Percentiles rank a stretch among this genome's conserved stretches.
These are phyloP conservation scores for Lobophora halterata DNA, from an alignment of 2,888 invertebrate species.

Conservation along the genomic window DNA sequence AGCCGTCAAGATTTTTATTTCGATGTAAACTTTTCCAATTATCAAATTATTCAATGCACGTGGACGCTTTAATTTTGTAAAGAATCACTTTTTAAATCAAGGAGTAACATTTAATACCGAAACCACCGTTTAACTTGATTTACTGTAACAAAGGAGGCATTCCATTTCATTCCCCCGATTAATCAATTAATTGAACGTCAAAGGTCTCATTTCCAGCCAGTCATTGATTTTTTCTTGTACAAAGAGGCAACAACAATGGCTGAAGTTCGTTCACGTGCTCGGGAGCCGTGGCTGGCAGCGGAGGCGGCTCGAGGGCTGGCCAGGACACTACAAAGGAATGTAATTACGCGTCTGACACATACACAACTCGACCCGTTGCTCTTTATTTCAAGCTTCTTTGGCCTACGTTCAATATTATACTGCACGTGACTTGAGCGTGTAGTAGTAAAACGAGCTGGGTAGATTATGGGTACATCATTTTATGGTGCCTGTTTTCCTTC, in stretches of 20 bases:
- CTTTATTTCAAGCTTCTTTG: constrained; percentile 33
- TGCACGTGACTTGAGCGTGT: constrained; percentile 8
- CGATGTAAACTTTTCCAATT: constrained; percentile 13
- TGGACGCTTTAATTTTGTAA: too few species aligned
- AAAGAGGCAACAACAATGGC: constrained; percentile 33
- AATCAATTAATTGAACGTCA: constrained; percentile 27
- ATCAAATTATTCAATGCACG: too few species aligned
- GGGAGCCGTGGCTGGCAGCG: constrained; percentile 9
- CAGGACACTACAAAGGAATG: constrained; percentile 61
- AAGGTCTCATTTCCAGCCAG: constrained; percentile 32
- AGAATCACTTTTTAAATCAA: too few species aligned
- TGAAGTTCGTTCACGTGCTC: constrained; percentile 28
- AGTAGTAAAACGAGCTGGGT: too few species aligned
- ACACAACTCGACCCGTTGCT: constrained; percentile 47
- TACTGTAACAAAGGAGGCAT: constrained; percentile 12
- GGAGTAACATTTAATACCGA: too few species aligned
- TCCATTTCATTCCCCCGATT: constrained; percentile 23
- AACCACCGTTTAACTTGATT: too few species aligned
- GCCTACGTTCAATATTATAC: constrained; percentile 23
- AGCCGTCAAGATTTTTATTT: constrained; percentile 29
- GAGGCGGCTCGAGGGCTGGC: constrained; percentile 27
- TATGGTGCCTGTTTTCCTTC: too few species aligned
- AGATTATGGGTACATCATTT: too few species aligned
- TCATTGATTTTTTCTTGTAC: constrained; percentile 31
- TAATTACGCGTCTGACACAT: constrained; percentile 68